Conservation (phyloP, 2,888 invertebrate genomes). For the Drosophila sordidapex region DNA sequence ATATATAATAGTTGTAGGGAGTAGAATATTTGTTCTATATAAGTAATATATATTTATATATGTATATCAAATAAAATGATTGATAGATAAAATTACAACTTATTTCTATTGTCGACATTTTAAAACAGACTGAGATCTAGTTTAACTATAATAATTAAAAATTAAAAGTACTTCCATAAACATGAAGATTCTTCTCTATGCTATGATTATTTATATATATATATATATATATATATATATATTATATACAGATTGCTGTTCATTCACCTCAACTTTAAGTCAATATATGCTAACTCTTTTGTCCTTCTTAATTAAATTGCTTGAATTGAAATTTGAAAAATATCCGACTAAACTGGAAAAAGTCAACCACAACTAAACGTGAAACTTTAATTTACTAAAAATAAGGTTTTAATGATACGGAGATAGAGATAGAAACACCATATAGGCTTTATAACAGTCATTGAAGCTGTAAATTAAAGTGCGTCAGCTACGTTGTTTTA, state of each 20-base stretch:
- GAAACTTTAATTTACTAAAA: background rate
- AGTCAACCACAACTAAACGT: background rate
- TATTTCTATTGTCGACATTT: background rate
- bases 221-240: too few relatives aligned
- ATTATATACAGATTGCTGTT: background rate
- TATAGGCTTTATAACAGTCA: constrained; percentile 4
- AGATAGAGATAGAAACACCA: constrained; percentile 2
- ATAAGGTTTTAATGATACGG: background rate
- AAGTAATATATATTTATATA: background rate
- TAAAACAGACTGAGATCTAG: background rate
- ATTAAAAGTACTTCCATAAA: background rate
- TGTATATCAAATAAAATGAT: background rate
- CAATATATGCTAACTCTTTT: background rate
- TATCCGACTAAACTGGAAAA: background rate
- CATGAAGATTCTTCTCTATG: background rate
- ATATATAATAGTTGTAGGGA: background rate
- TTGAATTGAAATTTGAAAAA: background rate
- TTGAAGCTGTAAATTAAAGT: constrained; percentile 46
- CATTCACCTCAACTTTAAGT: background rate
- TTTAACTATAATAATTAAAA: background rate
- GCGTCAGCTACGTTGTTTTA: constrained; percentile 55
- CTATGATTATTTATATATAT: too few relatives aligned
- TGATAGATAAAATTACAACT: background rate
- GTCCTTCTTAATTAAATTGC: background rate
- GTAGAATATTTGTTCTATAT: background rate